phyloP scores from a whole-genome alignment of 2,113 vertebrate genomes.

The Heliornis fulica region DNA sequence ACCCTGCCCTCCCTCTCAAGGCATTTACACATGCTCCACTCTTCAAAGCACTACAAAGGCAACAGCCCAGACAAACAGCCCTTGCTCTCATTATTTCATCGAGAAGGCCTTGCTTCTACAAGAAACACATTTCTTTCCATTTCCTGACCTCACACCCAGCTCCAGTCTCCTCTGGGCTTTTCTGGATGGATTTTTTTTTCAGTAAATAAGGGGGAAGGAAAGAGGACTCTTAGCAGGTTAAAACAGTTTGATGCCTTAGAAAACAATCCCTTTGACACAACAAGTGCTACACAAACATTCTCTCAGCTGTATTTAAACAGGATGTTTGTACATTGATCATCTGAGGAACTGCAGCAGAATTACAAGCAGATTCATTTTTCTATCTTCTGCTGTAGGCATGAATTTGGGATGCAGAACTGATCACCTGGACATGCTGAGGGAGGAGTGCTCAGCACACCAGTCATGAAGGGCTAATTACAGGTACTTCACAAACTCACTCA shows the following conservation, averaged over 20 bases:
- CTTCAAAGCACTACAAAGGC: background rate
- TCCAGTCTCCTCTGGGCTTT: background rate
- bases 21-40: too few species aligned
- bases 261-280: background rate
- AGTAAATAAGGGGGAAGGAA: background rate
- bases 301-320: background rate
- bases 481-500: background rate
- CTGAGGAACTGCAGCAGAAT: background rate
- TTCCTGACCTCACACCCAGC: background rate
- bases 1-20: background rate
- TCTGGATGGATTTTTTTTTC: background rate
- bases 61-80: background rate
- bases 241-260: background rate
- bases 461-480: background rate
- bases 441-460: background rate
- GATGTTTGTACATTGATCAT: background rate
- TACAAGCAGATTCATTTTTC: background rate
- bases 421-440: background rate
- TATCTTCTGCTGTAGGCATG: background rate
- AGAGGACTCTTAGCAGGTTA: background rate
- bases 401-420: background rate
- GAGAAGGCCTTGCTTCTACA: background rate
- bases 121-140: background rate
- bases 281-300: background rate
- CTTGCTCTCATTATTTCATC: background rate